Conservation (phyloP, 2,797 vertebrate genomes). For the Uromys caudimaculatus region DNA sequence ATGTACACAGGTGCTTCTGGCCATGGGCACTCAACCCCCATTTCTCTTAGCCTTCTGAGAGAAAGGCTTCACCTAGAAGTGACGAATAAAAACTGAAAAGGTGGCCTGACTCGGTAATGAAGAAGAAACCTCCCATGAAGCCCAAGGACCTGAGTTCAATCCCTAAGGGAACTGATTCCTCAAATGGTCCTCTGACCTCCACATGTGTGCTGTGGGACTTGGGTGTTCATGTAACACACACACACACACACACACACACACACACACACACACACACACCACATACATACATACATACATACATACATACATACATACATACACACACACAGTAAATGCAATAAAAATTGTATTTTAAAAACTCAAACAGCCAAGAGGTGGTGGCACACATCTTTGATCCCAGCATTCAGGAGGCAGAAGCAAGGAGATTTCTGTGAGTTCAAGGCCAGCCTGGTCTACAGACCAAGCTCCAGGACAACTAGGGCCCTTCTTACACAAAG, state of each 20-base stretch:
- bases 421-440: background rate
- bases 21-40: background rate
- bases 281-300: no score
- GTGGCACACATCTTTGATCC: background rate
- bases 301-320: no score
- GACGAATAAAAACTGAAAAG: background rate
- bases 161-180: background rate
- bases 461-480: background rate
- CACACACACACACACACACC: background rate
- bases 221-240: background rate
- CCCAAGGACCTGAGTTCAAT: background rate
- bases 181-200: background rate
- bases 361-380: background rate
- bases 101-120: background rate
- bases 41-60: background rate
- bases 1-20: background rate
- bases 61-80: background rate
- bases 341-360: background rate
- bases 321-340: background rate
- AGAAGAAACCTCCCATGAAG: background rate
- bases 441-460: background rate
- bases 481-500: background rate
- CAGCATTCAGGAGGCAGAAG: background rate
- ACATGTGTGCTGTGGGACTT: background rate
- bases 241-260: background rate